phyloP scores from a whole-genome alignment of 2,113 vertebrate species.

The Tachysurus fulvidraco region DNA sequence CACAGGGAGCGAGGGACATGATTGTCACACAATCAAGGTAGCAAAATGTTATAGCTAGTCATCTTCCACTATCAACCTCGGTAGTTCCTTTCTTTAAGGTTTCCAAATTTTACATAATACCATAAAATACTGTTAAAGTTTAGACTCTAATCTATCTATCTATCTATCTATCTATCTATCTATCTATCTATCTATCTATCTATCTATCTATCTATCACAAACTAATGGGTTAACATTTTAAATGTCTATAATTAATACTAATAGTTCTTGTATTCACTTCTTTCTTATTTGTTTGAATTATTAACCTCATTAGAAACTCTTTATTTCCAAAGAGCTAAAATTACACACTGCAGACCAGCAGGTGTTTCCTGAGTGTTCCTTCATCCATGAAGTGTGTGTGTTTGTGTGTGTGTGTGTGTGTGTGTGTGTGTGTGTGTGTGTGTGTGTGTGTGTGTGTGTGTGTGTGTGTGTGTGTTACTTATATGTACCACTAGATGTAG shows the following conservation, averaged over 20 bases:
- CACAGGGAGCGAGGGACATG: too few relatives aligned
- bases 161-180: too few relatives aligned
- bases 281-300: not conserved
- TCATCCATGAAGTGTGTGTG: not conserved
- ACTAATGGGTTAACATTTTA: not conserved
- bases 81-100: too few relatives aligned
- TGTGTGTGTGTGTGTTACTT: not conserved
- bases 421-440: not conserved
- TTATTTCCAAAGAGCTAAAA: conserved; percentile 11
- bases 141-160: too few relatives aligned
- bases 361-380: conserved; percentile 25
- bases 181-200: not conserved
- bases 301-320: not conserved
- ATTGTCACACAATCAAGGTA: too few relatives aligned
- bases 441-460: not conserved
- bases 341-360: not conserved
- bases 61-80: too few relatives aligned
- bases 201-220: not conserved
- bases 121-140: too few relatives aligned
- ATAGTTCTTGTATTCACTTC: not conserved
- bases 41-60: too few relatives aligned
- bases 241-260: not conserved
- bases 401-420: not conserved
- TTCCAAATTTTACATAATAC: too few relatives aligned
- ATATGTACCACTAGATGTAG: not conserved